Base-by-base conservation (phyloP, 2,113 vertebrate genomes). In the Etheostoma spectabile region DNA sequence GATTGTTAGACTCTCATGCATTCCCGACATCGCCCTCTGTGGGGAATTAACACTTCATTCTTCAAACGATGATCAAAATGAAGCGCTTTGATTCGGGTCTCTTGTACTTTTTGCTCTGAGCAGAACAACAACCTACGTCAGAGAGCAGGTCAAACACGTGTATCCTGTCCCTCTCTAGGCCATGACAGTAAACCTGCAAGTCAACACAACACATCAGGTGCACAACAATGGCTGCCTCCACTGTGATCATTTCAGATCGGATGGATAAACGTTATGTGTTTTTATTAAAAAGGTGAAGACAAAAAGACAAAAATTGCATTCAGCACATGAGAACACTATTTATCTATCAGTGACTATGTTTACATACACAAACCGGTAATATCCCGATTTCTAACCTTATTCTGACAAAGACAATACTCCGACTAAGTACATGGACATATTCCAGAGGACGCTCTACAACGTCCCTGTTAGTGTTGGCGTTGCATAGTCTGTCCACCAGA, bases 71-170 rank as follows among this genome's bases (percentile, higher is more conserved):
- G 14, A 61, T 66, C 52, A 65, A n/a, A 12, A 74, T 16, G 0
- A 70, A 55, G 18, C 1, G 12, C 16, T 53, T 30, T 61, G 42
- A 80, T 73, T 85, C 6, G n/a, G 33, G 13, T 65, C 30, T 19
- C 12, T 53, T 42, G 38, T 22, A 2, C 10, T 24, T 38, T 38
- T 11, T 2, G 38, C 45, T 49, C 35, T 1, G 72, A 45, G 22
- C 8, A n/a, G 51, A 30, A 21, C 0, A n/a, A 61, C 14, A 12
- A 86, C 87, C 27, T 86, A 91, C 85, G 11, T 57, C 55, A 59
- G 85, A 59, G 12, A 91, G 80, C 18, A 89, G 78, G 87, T 92
- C 89, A 70, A 91, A 91, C 73, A 91, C 77, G 38, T 66, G 52
- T 33, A 90, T 78, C 62, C 78, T 78, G 0, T n/a, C 51, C 12